phyloP scores from a whole-genome alignment of 2,113 vertebrate genomes.

The Scophthalmus maximus region DNA sequence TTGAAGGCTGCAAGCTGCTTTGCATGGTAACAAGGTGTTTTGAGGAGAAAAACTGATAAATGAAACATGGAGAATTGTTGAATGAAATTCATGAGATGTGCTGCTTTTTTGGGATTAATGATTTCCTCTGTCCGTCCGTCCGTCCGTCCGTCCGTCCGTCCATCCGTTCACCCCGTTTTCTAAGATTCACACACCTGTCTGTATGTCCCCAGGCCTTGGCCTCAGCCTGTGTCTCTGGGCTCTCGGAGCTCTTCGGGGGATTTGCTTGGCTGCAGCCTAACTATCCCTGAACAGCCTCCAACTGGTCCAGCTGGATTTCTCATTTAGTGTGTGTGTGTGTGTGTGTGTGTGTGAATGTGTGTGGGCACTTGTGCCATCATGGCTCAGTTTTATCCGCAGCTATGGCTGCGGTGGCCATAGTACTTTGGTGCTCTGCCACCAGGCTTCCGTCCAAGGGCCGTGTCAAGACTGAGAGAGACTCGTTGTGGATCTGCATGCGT shows the following conservation, averaged over 20 bases:
- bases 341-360: slow-evolving; percentile 39
- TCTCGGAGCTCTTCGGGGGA: slow-evolving; percentile 68
- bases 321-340: slow-evolving; percentile 34
- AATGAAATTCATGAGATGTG: slow-evolving; percentile 21
- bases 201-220: slow-evolving; percentile 60
- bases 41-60: slow-evolving; percentile 68
- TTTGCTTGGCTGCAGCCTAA: slow-evolving; percentile 75
- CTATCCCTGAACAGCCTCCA: slow-evolving; percentile 74
- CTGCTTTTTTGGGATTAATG: too few species aligned
- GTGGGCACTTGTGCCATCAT: slow-evolving; percentile 58
- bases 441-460: slow-evolving; percentile 74
- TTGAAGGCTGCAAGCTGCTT: slow-evolving; percentile 69
- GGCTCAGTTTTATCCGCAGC: slow-evolving; percentile 61
- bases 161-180: slow-evolving; percentile 24
- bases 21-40: slow-evolving; percentile 75
- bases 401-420: slow-evolving; percentile 60
- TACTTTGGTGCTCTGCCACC: slow-evolving; percentile 79
- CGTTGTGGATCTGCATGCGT: slow-evolving; percentile 43
- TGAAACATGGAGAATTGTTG: slow-evolving; percentile 76
- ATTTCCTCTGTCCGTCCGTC: slow-evolving; percentile 8
- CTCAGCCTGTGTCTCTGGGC: slow-evolving; percentile 44
- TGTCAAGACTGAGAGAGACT: slow-evolving; percentile 68
- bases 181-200: slow-evolving; percentile 59
- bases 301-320: slow-evolving; percentile 78
- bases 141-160: slow-evolving; percentile 1